Base-by-base conservation (phyloP, 2,888 invertebrate genomes). In the Drosophila sordidapex region DNA sequence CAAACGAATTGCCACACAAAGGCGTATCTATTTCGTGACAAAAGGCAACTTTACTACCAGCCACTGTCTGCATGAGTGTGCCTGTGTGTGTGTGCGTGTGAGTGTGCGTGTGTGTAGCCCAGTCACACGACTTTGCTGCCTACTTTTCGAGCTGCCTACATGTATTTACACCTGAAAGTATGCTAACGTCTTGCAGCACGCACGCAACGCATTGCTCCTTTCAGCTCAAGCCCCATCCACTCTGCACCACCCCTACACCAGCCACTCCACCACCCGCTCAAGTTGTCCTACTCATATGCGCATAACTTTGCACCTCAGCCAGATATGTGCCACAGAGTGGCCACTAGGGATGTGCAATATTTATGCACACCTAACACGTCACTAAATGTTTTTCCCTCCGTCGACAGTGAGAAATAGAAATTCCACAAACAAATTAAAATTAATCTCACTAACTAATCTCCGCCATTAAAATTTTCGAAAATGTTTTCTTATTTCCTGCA, bases 101-200 rank as follows among this genome's bases (percentile, higher is more conserved):
- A 59, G 65, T 67, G 74, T 21, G 46, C 21, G 13, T 46, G 46
- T 46, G 21, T 46, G 25, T 46, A 15, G 46, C 46, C 15, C 46
- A 46, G 46, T 46, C 46, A 46, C 25, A 46, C 70, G 70, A 68
- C 76, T 76, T 72, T 64, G 67, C 69, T 72, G 70, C 76, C 73
- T 70, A 77, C 80, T 74, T 80, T 76, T 54, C 27, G 57, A 70
- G 79, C 62, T 51, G 74, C 80, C 81, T 82, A 79, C 76, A 74
- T 89, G 87, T 85, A 83, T 90, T 89, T 86, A 79, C 89, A 90
- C 86, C 89, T 83, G 79, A 87, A 91, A 88, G 79, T 89, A 84
- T 89, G 89, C 85, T 91, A 90, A 91, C 87, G 88, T 91, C 84
- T 88, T 91, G 82, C 70, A 78, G 81, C 91, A 91, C 91, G 91